Evolutionary conservation across 92 coral and sea anemone genomes (phyloP), one percentile per base, ranked within the genome.

Genomic region (Epizoanthus stellaris): DNA sequence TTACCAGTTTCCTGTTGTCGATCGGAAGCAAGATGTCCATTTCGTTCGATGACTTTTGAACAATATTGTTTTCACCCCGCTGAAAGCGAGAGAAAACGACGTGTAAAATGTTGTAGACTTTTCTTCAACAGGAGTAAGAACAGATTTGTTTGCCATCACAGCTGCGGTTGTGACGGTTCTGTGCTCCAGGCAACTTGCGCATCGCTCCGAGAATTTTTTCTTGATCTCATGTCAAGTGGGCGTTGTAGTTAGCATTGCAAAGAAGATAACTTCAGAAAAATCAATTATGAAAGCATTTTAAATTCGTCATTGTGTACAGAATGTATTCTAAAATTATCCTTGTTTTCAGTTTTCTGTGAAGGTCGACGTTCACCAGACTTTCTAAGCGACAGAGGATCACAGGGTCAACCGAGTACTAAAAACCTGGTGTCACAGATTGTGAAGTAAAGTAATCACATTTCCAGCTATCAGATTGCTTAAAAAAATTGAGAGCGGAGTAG

Each of bases 181-280:
- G 4, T 36, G 52, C 71, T 67, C 60, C 15, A 59, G 83, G 70
- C 57, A 61, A 19, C 64, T 66, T 54, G 21, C 36, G 79, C 43
- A 66, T n/a, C 38, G 12, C 9, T n/a, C 15, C 0, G 3, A 5
- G 36, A 12, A 15, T 16, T 58, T 58, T 23, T 20, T 38, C 34
- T 12, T 4, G 11, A 25, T 39, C 47, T 79, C 45, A 63, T 67
- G 52, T 9, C 42, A 16, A 79, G 71, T 62, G 34, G 45, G 82
- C 83, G 83, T 64, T 63, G 49, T 53, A 9, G 1, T 13, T 25
- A 5, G 30, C 4, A 20, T 6, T 39, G 82, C 23, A 15, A 42
- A 77, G 82, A 79, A 20, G 40, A 62, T 79, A 62, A 70, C 83
- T 62, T 39, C 43, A 70, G 83, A 63, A 79, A 62, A 62, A 21